A percentile compares a stretch with the other conserved stretches of the same genome.
phyloP scores from a whole-genome alignment of 2,888 invertebrate genomes.

The Cerastoderma edule region DNA sequence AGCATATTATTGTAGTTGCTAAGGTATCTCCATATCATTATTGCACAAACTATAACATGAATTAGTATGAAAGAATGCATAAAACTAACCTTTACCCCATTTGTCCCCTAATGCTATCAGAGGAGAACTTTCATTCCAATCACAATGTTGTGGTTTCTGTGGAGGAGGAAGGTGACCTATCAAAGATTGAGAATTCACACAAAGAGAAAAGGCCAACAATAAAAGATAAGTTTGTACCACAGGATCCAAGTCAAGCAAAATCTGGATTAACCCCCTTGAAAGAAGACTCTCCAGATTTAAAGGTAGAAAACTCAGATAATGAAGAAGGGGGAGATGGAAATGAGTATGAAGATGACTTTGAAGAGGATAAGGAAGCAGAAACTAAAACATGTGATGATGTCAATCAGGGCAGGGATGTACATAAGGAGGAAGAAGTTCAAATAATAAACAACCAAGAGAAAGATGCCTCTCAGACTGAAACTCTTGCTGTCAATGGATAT shows the following conservation, averaged over 20 bases:
- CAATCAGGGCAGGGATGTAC: constrained; percentile 10
- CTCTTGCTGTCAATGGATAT: not conserved
- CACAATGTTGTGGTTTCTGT: constrained; percentile 58
- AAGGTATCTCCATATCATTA: too few relatives aligned
- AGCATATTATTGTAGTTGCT: too few relatives aligned
- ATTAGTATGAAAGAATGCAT: not conserved
- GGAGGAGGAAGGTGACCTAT: constrained; percentile 62
- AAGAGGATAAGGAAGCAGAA: constrained; percentile 28
- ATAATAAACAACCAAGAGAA: too few relatives aligned
- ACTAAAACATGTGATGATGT: constrained; percentile 33
- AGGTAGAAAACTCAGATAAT: constrained; percentile 25
- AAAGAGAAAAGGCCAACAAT: constrained; percentile 19
- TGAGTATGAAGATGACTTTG: constrained; percentile 26
- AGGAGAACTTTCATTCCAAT: constrained; percentile 50
- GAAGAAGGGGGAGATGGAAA: constrained; percentile 5
- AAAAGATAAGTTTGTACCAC: constrained; percentile 44
- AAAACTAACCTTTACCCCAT: not conserved
- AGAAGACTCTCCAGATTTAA: constrained; percentile 3
- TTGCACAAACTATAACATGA: too few relatives aligned
- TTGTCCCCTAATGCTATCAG: constrained; percentile 24
- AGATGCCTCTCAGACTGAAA: not conserved
- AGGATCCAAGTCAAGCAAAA: constrained; percentile 29
- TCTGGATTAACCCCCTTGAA: constrained; percentile 19
- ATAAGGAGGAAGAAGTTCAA: not conserved
- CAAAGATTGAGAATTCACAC: constrained; percentile 45